These are phyloP conservation scores for Gila orcuttii DNA, from an alignment of 2,113 vertebrate genomes.

Conservation along the genomic window DNA sequence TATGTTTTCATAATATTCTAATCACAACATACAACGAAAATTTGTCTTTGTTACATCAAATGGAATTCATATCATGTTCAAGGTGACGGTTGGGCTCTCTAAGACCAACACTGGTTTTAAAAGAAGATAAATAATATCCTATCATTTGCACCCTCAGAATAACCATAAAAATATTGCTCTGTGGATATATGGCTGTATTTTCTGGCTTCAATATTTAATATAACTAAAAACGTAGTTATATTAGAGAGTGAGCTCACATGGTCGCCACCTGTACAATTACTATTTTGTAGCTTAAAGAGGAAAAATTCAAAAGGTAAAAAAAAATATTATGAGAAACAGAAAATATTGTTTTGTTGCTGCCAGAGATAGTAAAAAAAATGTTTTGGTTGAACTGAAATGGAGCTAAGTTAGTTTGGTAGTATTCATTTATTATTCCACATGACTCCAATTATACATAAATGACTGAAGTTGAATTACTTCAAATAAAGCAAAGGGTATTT, in stretches of 20 bases:
- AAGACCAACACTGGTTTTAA: neutral
- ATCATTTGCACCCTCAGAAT: neutral
- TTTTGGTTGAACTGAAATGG: slow-evolving; percentile 4
- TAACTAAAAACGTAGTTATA: neutral
- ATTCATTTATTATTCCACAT: slow-evolving; percentile 10
- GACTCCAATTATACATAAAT: neutral
- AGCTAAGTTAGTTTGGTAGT: neutral
- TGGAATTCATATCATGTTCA: slow-evolving; percentile 9
- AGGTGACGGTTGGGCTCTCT: neutral
- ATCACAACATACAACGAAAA: slow-evolving; percentile 32
- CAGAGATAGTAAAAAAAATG: neutral
- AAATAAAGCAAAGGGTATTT: neutral
- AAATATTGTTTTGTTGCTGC: neutral
- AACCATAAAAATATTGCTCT: neutral
- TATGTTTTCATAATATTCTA: slow-evolving; percentile 39
- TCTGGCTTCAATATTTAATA: neutral
- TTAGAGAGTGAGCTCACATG: neutral
- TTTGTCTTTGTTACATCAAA: slow-evolving; percentile 19
- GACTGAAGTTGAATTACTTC: neutral
- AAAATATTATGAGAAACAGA: neutral
- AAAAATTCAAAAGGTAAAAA: neutral
- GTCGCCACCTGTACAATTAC: neutral
- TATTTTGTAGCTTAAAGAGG: neutral
- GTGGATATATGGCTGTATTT: neutral
- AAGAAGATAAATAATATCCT: neutral